Evolutionary conservation across 2,888 invertebrate species (phyloP).

Genomic region (Parnassius orleans): DNA sequence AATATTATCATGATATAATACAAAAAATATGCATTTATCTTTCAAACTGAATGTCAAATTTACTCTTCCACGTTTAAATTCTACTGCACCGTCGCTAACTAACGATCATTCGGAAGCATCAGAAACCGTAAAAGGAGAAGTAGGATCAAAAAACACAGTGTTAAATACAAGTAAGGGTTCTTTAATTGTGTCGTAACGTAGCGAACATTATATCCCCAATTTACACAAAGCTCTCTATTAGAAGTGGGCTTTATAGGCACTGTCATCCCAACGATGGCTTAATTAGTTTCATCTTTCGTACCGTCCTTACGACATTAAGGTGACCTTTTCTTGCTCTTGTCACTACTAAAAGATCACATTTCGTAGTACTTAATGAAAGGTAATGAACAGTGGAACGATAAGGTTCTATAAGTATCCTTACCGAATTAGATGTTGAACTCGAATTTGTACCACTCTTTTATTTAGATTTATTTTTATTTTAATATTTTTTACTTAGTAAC

Average conservation of each 20-base stretch:
- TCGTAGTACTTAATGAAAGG: slow-evolving; percentile 7
- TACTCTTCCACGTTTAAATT: too few species aligned
- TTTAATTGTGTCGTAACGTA: slow-evolving; percentile 12
- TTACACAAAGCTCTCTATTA: slow-evolving; percentile 17
- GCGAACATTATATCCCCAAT: slow-evolving; percentile 22
- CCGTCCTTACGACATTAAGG: slow-evolving; percentile 6
- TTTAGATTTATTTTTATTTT: too few species aligned
- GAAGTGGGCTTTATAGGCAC: slow-evolving; percentile 15
- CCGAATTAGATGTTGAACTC: background rate
- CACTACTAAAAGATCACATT: slow-evolving; percentile 12
- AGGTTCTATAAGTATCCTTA: background rate
- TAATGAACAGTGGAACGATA: background rate
- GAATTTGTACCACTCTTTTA: too few species aligned
- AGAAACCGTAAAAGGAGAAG: background rate
- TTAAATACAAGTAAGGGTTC: slow-evolving; percentile 1
- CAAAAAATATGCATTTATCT: too few species aligned
- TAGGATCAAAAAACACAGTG: slow-evolving; percentile 5
- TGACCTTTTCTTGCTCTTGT: slow-evolving; percentile 9
- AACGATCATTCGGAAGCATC: too few species aligned
- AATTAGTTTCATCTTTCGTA: slow-evolving; percentile 22
- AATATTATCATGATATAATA: too few species aligned
- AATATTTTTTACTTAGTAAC: too few species aligned
- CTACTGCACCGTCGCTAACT: too few species aligned
- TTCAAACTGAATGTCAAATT: too few species aligned
- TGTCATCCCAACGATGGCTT: slow-evolving; percentile 19